Evolutionary conservation across 2,113 vertebrate species (phyloP).

Genomic region (Myotis yumanensis): DNA sequence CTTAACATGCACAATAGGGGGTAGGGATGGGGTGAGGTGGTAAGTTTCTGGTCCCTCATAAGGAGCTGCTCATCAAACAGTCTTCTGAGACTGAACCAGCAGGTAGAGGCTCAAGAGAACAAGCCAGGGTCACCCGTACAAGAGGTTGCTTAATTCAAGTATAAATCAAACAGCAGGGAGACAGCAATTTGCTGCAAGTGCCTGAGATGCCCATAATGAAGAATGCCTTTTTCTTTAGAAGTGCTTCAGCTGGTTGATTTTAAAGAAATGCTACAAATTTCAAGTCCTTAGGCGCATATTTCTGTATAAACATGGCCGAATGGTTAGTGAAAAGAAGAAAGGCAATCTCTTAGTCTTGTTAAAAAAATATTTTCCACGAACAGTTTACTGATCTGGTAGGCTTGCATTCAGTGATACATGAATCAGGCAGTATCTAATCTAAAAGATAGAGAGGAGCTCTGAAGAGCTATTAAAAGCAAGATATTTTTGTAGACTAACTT

Average conservation of each 20-base stretch:
- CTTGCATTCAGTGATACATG: neutral
- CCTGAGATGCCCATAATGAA: neutral
- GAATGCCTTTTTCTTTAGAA: neutral
- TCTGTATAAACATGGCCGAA: neutral
- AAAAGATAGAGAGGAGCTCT: neutral
- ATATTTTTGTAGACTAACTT: neutral
- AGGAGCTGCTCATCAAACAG: neutral
- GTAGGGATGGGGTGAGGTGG: neutral
- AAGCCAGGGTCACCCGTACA: neutral
- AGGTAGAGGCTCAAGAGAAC: neutral
- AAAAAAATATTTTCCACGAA: neutral
- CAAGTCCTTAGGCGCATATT: neutral
- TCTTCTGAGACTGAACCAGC: neutral
- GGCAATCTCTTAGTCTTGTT: neutral
- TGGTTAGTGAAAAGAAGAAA: constrained; percentile 3
- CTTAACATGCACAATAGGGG: neutral
- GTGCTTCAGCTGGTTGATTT: neutral
- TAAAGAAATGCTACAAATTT: constrained; percentile 21
- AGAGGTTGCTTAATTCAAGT: constrained; percentile 37
- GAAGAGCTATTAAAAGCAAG: neutral
- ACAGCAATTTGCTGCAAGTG: neutral
- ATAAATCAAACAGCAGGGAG: neutral
- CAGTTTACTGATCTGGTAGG: neutral
- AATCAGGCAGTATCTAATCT: neutral
- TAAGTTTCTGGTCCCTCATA: neutral